A percentile compares a stretch with the other conserved stretches of the same genome.
phyloP scores from a whole-genome alignment of 2,888 invertebrate genomes.

The Chalcis sispes region DNA sequence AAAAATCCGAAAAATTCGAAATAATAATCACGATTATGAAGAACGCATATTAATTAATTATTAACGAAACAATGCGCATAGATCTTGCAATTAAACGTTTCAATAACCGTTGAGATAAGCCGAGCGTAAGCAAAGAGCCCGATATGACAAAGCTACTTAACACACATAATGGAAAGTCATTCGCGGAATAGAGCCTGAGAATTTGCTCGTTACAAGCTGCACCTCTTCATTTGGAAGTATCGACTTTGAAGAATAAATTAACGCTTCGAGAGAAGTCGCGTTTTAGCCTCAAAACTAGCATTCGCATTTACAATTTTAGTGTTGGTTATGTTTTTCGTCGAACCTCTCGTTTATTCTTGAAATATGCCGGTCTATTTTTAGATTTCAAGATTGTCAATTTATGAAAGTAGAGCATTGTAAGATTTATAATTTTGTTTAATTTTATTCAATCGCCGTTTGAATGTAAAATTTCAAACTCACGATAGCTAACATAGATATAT shows the following conservation, averaged over 20 bases:
- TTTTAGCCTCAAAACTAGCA: slow-evolving; percentile 33
- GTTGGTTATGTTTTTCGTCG: slow-evolving; percentile 42
- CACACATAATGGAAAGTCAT: slow-evolving; percentile 51
- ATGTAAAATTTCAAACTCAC: too few species aligned
- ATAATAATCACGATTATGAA: too few species aligned
- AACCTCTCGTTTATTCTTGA: slow-evolving; percentile 55
- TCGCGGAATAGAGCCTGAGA: slow-evolving; percentile 10
- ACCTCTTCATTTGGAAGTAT: slow-evolving; percentile 33
- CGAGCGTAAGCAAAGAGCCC: slow-evolving; percentile 36
- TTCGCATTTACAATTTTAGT: slow-evolving; percentile 42
- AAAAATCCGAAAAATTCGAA: too few species aligned
- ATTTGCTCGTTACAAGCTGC: slow-evolving; percentile 44
- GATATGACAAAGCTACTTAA: slow-evolving; percentile 58
- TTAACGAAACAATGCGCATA: neutral
- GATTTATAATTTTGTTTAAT: too few species aligned
- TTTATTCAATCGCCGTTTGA: too few species aligned
- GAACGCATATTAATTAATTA: too few species aligned
- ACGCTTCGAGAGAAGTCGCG: slow-evolving; percentile 41
- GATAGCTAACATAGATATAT: too few species aligned
- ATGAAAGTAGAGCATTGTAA: too few species aligned
- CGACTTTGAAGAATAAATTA: slow-evolving; percentile 61
- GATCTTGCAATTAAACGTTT: slow-evolving; percentile 39
- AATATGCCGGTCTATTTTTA: slow-evolving; percentile 55
- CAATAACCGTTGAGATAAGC: slow-evolving; percentile 3
- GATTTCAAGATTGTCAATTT: too few species aligned